phyloP scores from a whole-genome alignment of 2,113 vertebrate genomes.

The Spermophilus dauricus region DNA sequence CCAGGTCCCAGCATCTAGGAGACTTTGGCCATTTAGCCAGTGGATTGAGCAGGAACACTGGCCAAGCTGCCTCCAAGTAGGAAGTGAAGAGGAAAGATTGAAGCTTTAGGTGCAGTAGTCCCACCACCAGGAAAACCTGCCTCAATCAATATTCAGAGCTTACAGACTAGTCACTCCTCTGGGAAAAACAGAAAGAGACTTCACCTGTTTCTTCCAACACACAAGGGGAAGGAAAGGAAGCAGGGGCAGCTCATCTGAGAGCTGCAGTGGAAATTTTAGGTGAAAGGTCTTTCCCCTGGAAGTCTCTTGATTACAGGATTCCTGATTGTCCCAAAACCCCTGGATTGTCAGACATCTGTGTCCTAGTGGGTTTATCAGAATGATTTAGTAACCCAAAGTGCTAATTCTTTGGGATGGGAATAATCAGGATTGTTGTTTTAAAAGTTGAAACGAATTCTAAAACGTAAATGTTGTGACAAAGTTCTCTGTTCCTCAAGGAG shows the following conservation, averaged over 20 bases:
- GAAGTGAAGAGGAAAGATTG: neutral
- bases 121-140: neutral
- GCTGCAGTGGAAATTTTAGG: neutral
- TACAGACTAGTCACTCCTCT: neutral
- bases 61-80: neutral
- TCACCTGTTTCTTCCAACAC: neutral
- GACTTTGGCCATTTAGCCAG: neutral
- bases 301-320: neutral
- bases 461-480: neutral
- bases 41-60: neutral
- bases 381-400: neutral
- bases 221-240: accelerated
- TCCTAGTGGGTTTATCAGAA: neutral
- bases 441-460: neutral
- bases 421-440: neutral
- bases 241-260: neutral
- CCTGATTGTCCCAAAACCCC: neutral
- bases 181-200: neutral
- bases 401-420: neutral
- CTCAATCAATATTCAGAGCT: neutral
- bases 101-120: neutral
- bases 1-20: too few species aligned
- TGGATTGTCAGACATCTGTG: neutral
- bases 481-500: neutral
- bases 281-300: too few species aligned